Evolutionary conservation across 2,113 vertebrate genomes (phyloP).

Genomic region (Sigmodon hispidus): DNA sequence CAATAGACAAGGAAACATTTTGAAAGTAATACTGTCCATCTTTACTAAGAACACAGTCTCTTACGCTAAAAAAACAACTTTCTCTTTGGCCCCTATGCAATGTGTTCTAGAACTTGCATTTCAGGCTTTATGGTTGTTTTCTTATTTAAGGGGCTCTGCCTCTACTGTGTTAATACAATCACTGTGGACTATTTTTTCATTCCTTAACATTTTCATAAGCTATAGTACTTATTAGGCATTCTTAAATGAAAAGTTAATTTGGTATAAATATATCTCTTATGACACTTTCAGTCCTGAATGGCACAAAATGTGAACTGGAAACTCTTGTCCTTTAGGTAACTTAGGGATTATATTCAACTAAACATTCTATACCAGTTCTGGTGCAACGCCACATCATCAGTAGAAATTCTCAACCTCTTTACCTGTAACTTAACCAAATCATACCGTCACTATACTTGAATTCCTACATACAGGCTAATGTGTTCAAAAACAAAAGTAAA

Average conservation of each 20-base stretch:
- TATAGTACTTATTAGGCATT: constrained; percentile 7
- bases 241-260: constrained; percentile 42
- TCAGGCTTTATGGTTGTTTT: constrained; percentile 6
- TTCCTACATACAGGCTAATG: background rate
- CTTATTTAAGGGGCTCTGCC: background rate
- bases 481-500: constrained; percentile 33
- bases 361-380: background rate
- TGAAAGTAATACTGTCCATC: constrained; percentile 58
- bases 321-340: constrained; percentile 48
- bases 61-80: constrained; percentile 34
- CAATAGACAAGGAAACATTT: constrained; percentile 52
- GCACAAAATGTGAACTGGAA: constrained; percentile 54
- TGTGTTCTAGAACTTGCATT: background rate
- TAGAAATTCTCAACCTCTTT: constrained; percentile 52
- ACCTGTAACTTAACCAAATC: constrained; percentile 19
- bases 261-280: constrained; percentile 49
- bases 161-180: background rate
- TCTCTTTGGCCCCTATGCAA: constrained; percentile 46
- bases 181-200: background rate
- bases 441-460: background rate
- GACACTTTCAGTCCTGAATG: constrained; percentile 57
- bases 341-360: background rate
- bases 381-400: constrained; percentile 17
- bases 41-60: constrained; percentile 24
- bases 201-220: background rate